These are phyloP conservation scores for Dipus sagitta DNA, from an alignment of 2,797 vertebrate species.

Conservation along the genomic window DNA sequence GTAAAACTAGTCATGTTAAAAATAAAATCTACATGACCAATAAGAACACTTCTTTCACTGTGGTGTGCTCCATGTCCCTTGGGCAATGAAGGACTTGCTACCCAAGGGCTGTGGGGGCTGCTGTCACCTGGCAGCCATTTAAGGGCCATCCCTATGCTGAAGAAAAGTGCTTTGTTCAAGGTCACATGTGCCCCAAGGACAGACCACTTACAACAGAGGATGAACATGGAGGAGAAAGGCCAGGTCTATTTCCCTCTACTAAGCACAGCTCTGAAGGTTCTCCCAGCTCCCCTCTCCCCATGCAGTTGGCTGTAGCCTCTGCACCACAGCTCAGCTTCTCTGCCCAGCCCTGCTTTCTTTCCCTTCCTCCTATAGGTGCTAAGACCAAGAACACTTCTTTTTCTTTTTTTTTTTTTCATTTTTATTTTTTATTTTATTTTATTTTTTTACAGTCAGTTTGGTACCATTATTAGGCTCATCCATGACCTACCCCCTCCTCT, in stretches of 20 bases:
- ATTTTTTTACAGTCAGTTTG: too few species aligned
- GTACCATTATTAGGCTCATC: too few species aligned
- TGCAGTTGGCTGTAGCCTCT: background rate
- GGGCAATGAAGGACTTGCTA: background rate
- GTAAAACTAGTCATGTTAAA: slow-evolving; percentile 7
- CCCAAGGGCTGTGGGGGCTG: background rate
- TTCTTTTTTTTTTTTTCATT: too few species aligned
- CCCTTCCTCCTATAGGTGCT: background rate
- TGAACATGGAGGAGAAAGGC: background rate
- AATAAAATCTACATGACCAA: background rate
- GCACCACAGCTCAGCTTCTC: background rate
- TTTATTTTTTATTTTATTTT: too few species aligned
- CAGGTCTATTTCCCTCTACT: background rate
- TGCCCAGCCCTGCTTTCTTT: background rate
- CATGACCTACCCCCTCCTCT: too few species aligned
- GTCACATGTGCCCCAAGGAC: background rate
- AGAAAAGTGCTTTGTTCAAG: slow-evolving; percentile 12
- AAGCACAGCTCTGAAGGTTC: background rate
- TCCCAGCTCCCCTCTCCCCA: background rate
- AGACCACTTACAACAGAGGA: background rate
- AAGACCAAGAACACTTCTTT: background rate
- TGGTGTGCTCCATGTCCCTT: background rate
- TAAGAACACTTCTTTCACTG: background rate
- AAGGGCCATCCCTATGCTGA: background rate
- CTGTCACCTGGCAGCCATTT: background rate